Evolutionary conservation across 2,113 vertebrate species (phyloP).

Genomic region (Rhea americana): DNA sequence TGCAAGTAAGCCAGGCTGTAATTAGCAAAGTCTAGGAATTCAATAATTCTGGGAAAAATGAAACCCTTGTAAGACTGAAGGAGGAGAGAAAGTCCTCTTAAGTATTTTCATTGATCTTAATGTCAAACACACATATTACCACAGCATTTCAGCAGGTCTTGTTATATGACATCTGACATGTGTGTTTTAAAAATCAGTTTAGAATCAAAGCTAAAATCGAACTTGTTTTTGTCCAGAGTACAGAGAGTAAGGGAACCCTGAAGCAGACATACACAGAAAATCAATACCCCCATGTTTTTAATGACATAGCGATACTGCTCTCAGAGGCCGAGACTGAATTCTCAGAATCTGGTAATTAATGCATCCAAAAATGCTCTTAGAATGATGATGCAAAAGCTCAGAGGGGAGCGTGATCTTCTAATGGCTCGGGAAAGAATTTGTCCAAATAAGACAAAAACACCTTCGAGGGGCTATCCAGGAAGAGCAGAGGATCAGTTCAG

Average conservation of each 20-base stretch:
- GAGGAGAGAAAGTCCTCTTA: not conserved
- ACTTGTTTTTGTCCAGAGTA: not conserved
- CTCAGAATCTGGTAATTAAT: not conserved
- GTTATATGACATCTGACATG: not conserved
- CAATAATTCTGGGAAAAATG: not conserved
- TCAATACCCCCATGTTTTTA: constrained; percentile 5
- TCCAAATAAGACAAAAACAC: not conserved
- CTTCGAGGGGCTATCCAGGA: not conserved
- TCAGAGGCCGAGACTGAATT: not conserved
- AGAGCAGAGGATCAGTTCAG: not conserved
- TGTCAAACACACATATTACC: not conserved
- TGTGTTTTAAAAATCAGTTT: not conserved
- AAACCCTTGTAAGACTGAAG: not conserved
- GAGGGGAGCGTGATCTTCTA: not conserved
- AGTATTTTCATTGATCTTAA: not conserved
- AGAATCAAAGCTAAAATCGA: not conserved
- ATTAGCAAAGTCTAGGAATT: not conserved
- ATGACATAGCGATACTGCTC: not conserved
- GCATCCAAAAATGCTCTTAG: not conserved
- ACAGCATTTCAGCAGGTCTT: not conserved
- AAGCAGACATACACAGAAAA: not conserved
- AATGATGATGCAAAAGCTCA: constrained; percentile 13
- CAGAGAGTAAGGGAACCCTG: not conserved
- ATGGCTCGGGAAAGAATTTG: constrained; percentile 8
- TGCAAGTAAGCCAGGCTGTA: not conserved